Conservation (phyloP, 2,888 invertebrate genomes). For the Coenonympha arcania region DNA sequence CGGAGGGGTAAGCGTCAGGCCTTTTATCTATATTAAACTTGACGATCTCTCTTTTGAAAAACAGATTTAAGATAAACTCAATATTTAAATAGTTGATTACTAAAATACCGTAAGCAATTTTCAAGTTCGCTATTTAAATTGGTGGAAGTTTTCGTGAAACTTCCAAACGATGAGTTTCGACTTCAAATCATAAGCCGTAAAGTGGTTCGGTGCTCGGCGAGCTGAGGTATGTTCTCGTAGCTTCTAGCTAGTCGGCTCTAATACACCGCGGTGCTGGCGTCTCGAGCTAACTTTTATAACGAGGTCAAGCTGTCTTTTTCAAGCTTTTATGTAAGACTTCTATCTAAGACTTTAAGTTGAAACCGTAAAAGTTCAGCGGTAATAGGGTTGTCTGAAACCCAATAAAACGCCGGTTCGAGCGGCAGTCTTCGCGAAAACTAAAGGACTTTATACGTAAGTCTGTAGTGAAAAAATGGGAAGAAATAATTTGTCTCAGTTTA, state of each 20-base stretch:
- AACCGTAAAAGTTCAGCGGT: slow-evolving; percentile 1
- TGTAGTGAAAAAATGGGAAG: no score
- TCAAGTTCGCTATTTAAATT: no score
- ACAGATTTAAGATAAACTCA: no score
- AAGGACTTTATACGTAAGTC: not conserved
- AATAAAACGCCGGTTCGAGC: not conserved
- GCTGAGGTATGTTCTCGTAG: slow-evolving; percentile 14
- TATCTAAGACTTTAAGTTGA: slow-evolving; percentile 19
- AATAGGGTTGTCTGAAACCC: not conserved
- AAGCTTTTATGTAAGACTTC: slow-evolving; percentile 20
- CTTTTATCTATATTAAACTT: no score
- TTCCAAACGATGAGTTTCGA: not conserved
- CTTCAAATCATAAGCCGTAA: slow-evolving; percentile 5
- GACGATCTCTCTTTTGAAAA: no score
- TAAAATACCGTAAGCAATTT: no score
- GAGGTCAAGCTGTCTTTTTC: slow-evolving; percentile 24
- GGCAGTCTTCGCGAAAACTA: not conserved
- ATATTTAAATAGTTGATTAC: no score
- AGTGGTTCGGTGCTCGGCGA: slow-evolving; percentile 11
- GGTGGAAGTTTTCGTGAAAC: no score
- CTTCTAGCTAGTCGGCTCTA: slow-evolving; percentile 17
- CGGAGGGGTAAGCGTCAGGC: no score
- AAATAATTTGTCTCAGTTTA: no score
- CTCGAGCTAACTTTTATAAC: slow-evolving; percentile 20
- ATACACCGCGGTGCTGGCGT: slow-evolving; percentile 16